Base-by-base conservation (phyloP, 2,888 invertebrate species). In the Xylota sylvarum region DNA sequence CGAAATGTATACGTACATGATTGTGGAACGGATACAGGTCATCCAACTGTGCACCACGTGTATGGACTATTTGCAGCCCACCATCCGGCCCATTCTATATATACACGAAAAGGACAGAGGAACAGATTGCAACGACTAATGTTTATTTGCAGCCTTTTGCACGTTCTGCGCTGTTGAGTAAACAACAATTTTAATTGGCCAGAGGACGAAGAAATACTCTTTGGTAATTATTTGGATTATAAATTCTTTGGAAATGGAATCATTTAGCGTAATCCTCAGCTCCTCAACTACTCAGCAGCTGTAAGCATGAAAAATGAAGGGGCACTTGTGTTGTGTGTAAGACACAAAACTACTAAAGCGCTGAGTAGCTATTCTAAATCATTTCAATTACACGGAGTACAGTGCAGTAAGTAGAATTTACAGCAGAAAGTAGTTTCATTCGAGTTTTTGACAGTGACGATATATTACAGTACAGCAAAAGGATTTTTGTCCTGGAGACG, bases 151-250 rank as follows among this genome's bases (percentile, higher is more conserved):
- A 79, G 83, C 62, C 79, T 67, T 84, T 73, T 67, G 55, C 65
- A 67, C 60, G 67, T 73, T 79, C 73, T 73, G 78, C 65, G 52
- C 78, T 73, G 79, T 84, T 84, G 72, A 62, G 55, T 84, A 78
- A 79, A 79, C 60, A 83, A 79, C 72, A 32, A 73, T 73, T 83
- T 83, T 83, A 83, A 83, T 83, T 83, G 78, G 77, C 78, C 60
- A 37, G 55, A 73, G 83, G 67, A 79, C 60, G 50, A 50, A 23
- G 67, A 58, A 72, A 60, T 73, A 69, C 55, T 60, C 79, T 73
- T 73, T 79, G 37, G 83, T 84, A 84, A 84, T 79, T 84, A 79
- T 79, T 84, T 84, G 73, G 79, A 65, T 60, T 73, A 74, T 79
- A 79, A 79, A 84, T 84, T 84, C 79, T 79, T 73, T 73, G 67